These are phyloP conservation scores for Xestia rhomboidea DNA, from an alignment of 2,888 invertebrate genomes.

Conservation along the genomic window DNA sequence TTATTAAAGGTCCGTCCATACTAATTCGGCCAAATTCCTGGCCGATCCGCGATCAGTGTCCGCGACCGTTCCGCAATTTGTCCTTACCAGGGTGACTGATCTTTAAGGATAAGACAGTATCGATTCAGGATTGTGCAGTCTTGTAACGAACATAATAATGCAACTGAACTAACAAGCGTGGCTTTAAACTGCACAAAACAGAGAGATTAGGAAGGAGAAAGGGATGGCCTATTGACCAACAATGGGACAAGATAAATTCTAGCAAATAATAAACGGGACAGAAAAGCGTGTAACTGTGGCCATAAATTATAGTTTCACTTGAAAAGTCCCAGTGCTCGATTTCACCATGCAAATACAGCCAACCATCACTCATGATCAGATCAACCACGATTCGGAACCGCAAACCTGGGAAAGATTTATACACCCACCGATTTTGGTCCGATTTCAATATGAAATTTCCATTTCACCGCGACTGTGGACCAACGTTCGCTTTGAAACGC, in stretches of 20 bases:
- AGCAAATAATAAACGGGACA: background rate
- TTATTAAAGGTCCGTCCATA: background rate
- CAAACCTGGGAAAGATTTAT: constrained; percentile 67
- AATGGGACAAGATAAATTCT: background rate
- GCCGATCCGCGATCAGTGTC: background rate
- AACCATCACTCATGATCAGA: constrained; percentile 67
- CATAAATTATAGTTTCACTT: constrained; percentile 65
- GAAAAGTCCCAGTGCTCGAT: constrained; percentile 58
- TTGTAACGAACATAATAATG: background rate
- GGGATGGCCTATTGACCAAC: rapidly evolving
- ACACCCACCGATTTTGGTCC: constrained; percentile 52
- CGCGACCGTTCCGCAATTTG: background rate
- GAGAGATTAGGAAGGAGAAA: background rate
- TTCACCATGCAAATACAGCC: constrained; percentile 67
- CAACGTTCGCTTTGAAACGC: constrained; percentile 40
- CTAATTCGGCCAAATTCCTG: background rate
- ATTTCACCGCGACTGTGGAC: constrained; percentile 41
- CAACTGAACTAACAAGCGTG: background rate
- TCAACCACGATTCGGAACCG: constrained; percentile 65
- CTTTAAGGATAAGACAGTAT: background rate
- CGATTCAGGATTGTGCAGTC: constrained; percentile 19
- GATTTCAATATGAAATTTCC: constrained; percentile 66
- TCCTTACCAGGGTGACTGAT: background rate
- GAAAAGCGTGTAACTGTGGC: constrained; percentile 54
- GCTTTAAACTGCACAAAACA: background rate